These are phyloP conservation scores for Steinernema scapterisci DNA, from an alignment of 2,888 invertebrate genomes.

Conservation along the genomic window DNA sequence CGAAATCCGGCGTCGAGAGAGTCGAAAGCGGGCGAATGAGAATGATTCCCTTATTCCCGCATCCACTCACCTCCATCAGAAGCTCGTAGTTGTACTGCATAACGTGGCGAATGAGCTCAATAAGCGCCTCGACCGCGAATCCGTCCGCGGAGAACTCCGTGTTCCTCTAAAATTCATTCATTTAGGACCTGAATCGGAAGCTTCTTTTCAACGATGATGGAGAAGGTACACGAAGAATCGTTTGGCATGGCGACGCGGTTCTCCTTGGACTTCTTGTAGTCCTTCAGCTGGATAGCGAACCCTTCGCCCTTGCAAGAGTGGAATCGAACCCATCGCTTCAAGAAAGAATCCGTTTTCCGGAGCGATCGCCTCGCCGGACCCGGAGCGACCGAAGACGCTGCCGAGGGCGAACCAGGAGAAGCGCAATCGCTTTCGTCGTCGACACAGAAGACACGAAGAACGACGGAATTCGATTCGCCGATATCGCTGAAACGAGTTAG, in stretches of 20 bases:
- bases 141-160: conserved; percentile 12
- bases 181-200: background rate
- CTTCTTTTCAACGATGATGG: background rate
- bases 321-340: conserved; percentile 12
- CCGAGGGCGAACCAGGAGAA: background rate
- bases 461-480: conserved; percentile 4
- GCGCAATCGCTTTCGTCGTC: background rate
- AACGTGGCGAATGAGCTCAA: background rate
- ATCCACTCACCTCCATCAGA: conserved; percentile 4
- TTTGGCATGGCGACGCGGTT: conserved; percentile 14
- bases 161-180: background rate
- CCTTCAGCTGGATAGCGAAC: conserved; percentile 2
- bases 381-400: background rate
- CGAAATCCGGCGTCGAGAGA: too few species aligned
- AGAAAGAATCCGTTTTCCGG: conserved; percentile 19
- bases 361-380: background rate
- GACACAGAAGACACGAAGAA: background rate
- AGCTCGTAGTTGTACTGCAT: conserved; percentile 24
- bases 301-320: conserved; percentile 25
- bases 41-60: too few species aligned
- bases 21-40: too few species aligned
- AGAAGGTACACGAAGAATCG: background rate
- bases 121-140: background rate
- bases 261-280: conserved; percentile 6
- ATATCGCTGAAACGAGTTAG: conserved; percentile 1